A percentile compares a stretch with the other conserved stretches of the same genome.
Evolutionary conservation across 2,113 vertebrate genomes (phyloP).

Genomic region (Phalacrocorax carbo): DNA sequence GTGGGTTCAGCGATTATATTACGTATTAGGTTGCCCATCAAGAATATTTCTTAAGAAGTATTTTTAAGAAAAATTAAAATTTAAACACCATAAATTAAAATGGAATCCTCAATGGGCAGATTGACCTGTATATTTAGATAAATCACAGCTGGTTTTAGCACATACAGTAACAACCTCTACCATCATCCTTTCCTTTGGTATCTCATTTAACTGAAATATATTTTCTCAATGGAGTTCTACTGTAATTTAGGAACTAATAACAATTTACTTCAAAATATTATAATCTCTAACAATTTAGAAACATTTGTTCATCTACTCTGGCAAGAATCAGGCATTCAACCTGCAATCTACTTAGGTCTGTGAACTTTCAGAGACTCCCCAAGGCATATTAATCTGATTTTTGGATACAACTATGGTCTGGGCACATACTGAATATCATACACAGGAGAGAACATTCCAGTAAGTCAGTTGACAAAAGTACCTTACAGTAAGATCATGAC

Average conservation of each 20-base stretch:
- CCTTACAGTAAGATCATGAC: not conserved
- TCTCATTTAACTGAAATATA: slow-evolving; percentile 15
- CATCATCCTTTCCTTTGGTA: not conserved
- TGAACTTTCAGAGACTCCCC: not conserved
- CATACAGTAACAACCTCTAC: not conserved
- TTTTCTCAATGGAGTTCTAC: slow-evolving; percentile 42
- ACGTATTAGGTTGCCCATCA: not conserved
- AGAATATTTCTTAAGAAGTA: not conserved
- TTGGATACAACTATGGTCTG: not conserved
- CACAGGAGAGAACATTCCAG: not conserved
- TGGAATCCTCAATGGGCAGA: not conserved
- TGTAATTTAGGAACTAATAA: slow-evolving; percentile 57
- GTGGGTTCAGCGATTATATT: not conserved
- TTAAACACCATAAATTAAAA: not conserved
- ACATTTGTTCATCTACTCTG: not conserved
- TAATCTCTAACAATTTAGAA: slow-evolving; percentile 44
- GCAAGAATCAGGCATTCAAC: slow-evolving; percentile 21
- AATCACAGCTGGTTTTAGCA: slow-evolving; percentile 9
- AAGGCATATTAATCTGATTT: not conserved
- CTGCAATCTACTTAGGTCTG: not conserved
- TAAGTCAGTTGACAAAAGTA: not conserved
- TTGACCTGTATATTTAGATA: not conserved
- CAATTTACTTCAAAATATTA: slow-evolving; percentile 57
- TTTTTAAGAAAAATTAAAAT: not conserved
- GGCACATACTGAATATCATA: not conserved